Evolutionary conservation across 2,797 vertebrate species (phyloP).

Genomic region (Pangasius sanitwongsei): DNA sequence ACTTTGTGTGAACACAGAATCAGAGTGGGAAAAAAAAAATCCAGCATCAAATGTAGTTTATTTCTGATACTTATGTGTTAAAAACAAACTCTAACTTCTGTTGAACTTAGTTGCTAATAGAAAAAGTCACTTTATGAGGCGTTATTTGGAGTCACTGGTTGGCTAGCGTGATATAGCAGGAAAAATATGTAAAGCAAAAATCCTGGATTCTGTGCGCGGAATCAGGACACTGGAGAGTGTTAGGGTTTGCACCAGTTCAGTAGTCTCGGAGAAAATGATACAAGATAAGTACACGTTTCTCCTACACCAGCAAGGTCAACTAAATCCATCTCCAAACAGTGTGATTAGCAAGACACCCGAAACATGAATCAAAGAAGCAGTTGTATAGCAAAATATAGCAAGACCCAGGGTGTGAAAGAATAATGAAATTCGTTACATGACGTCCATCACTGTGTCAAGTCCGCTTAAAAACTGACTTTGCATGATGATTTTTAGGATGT

Average conservation of each 20-base stretch:
- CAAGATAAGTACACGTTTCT: neutral
- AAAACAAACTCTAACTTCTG: neutral
- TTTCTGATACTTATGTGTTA: neutral
- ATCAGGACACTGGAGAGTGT: neutral
- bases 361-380: neutral
- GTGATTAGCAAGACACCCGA: neutral
- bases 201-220: neutral
- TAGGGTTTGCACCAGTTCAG: neutral
- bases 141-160: neutral
- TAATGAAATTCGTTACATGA: neutral
- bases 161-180: neutral
- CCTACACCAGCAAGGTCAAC: neutral
- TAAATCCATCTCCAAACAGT: neutral
- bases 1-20: neutral
- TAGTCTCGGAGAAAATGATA: neutral
- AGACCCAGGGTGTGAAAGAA: no score
- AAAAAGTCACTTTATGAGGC: no score
- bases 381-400: neutral
- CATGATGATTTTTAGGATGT: neutral
- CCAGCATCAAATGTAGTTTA: neutral
- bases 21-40: neutral
- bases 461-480: neutral
- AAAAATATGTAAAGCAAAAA: neutral
- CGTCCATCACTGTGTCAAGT: neutral
- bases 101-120: neutral